Conservation (phyloP, 2,797 vertebrate species). For the Garrulus glandarius region DNA sequence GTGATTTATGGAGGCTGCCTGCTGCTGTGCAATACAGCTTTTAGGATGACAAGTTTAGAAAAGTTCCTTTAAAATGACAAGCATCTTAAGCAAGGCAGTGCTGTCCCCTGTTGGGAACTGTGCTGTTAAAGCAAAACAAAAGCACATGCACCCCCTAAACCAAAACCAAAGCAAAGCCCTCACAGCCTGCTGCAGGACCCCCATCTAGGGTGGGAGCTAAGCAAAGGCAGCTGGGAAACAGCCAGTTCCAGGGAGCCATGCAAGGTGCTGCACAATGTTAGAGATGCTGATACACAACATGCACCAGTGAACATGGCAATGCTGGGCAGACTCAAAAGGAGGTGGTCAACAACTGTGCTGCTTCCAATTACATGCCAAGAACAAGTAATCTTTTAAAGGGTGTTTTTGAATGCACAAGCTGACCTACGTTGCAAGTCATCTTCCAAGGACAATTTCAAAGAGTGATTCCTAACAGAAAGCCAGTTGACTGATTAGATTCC, state of each 20-base stretch:
- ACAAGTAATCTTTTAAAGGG: neutral
- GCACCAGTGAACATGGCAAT: fast-evolving
- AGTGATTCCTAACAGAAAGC: neutral
- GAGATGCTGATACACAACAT: neutral
- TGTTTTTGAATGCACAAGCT: neutral
- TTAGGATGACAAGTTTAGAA: conserved; percentile 28
- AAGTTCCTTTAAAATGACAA: conserved; percentile 13
- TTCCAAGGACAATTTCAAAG: neutral
- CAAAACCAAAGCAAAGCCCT: neutral
- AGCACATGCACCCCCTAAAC: neutral
- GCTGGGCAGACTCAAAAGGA: neutral
- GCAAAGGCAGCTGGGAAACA: neutral
- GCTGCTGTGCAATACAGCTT: conserved; percentile 44
- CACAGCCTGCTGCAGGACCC: neutral
- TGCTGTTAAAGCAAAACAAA: neutral
- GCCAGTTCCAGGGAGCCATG: neutral
- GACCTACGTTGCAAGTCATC: neutral
- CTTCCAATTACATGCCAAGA: neutral
- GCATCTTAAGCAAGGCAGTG: conserved; percentile 2
- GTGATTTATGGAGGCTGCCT: conserved; percentile 53
- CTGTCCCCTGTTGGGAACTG: conserved; percentile 12
- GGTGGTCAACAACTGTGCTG: neutral
- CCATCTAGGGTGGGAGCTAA: neutral
- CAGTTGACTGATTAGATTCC: neutral
- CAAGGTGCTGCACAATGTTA: neutral